A percentile compares a stretch with the other conserved stretches of the same genome.
Evolutionary conservation across 2,797 vertebrate genomes (phyloP).

Genomic region (Cryptoprocta ferox): DNA sequence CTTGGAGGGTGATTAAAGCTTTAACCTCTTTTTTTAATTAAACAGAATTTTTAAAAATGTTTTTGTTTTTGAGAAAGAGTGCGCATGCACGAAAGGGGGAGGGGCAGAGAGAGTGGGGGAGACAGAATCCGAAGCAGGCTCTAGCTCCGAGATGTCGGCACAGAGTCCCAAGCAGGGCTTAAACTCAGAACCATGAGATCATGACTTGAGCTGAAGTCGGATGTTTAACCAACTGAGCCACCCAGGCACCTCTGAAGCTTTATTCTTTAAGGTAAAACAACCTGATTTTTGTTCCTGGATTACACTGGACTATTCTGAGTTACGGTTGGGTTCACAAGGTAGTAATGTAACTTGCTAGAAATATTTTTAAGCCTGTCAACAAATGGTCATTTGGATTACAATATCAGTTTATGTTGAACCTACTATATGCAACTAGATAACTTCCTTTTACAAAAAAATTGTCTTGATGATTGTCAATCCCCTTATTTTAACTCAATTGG

Average conservation of each 20-base stretch:
- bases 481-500: background rate
- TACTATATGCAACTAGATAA: background rate
- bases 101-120: no score
- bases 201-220: no score
- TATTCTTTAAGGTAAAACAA: background rate
- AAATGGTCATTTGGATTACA: background rate
- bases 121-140: no score
- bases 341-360: background rate
- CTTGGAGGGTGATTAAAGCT: background rate
- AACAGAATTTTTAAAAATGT: no score
- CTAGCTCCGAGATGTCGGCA: no score
- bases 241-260: background rate
- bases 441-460: background rate
- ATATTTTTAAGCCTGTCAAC: background rate
- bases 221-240: no score
- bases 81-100: no score
- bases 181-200: no score
- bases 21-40: no score
- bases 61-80: no score
- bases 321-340: conserved; percentile 12
- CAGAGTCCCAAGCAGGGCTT: no score
- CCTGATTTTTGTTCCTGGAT: background rate
- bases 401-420: background rate
- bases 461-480: background rate
- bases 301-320: background rate